Evolutionary conservation across 2,797 vertebrate species (phyloP), one percentile per base, ranked within the genome.

Genomic region (Mycteria americana): DNA sequence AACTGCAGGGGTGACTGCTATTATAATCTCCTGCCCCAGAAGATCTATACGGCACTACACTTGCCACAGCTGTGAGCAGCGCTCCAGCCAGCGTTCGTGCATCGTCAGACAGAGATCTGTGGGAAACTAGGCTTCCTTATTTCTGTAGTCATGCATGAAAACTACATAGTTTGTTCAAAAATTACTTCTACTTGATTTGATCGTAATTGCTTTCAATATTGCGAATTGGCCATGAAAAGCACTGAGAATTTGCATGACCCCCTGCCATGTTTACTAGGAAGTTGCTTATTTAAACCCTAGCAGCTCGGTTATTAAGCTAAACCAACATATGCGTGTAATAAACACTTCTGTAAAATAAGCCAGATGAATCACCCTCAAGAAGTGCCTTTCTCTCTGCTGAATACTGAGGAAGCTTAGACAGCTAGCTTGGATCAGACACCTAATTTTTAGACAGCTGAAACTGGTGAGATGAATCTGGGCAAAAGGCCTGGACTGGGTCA

Each of bases 271-370:
- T 85, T 48, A 24, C 46, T 69, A 11, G 2, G 28, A 76, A 60
- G 25, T 10, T 82, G 79, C 53, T 91, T 85, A 79, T 87, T 95
- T 70, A 95, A 93, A 87, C 30, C 7, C 43, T 48, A 45, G 43
- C 62, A 87, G 30, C 43, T 85, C 4, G 0, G 33, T 87, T 85
- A 85, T 67, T 76, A 82, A 82, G 78, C 54, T 87, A 89, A 86
- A 82, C 9, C 51, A 82, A 79, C 46, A 81, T 10, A 12, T 22
- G 74, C 16, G 2, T 45, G 35, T 46, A 83, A 85, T 60, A 77
- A 93, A 64, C 39, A 56, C 64, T 83, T 76, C 56, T 59, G 35
- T 63, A 79, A 89, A 92, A 95, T 43, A 78, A 88, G 30, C 30
- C 50, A 62, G 69, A 69, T 54, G 50, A 95, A 79, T 87, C 59